Evolutionary conservation across 2,113 vertebrate species (phyloP).

Genomic region (Bubo scandiacus): DNA sequence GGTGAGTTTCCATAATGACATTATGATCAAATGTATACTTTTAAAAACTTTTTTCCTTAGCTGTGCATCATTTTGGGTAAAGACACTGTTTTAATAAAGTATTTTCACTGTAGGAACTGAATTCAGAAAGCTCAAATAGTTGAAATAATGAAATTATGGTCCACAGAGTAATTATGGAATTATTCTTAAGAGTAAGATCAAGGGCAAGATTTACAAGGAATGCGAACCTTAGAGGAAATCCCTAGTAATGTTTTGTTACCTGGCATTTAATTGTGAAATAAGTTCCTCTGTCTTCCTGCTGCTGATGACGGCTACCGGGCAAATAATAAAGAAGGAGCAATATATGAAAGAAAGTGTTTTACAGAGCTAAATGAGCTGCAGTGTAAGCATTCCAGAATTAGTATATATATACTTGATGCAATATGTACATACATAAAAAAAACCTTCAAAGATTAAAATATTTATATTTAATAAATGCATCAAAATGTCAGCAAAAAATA

Average conservation of each 20-base stretch:
- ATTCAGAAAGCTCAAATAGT: background rate
- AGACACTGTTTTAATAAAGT: background rate
- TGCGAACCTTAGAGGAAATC: background rate
- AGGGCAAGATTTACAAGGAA: background rate
- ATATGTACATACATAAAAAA: background rate
- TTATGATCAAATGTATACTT: background rate
- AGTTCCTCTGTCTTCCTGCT: background rate
- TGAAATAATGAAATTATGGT: background rate
- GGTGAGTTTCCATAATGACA: background rate
- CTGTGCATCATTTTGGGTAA: background rate
- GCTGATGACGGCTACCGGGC: background rate
- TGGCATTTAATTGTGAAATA: background rate
- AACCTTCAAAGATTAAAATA: background rate
- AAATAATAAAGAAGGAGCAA: background rate
- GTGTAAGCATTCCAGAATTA: background rate
- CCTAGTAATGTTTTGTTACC: background rate
- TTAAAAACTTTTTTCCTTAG: background rate
- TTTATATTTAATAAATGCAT: constrained; percentile 7
- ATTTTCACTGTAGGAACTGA: background rate
- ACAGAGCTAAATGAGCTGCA: background rate
- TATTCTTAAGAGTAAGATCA: background rate
- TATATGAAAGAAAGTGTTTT: background rate
- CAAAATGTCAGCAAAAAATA: background rate
- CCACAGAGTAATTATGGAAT: background rate
- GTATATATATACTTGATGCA: background rate